phyloP scores from a whole-genome alignment of 2,888 invertebrate species.

The Machimus atricapillus region DNA sequence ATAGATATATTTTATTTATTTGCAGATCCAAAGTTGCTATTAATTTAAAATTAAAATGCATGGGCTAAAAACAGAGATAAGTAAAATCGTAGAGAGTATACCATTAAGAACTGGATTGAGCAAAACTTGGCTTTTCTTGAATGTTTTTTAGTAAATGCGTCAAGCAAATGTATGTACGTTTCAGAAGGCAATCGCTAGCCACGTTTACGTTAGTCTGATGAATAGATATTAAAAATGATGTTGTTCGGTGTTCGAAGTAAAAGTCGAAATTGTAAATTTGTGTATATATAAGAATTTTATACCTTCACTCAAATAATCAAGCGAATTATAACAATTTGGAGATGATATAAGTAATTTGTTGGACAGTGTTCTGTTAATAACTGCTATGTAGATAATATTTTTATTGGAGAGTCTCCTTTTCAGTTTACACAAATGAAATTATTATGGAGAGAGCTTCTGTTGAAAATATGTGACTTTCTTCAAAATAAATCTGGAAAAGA shows the following conservation, averaged over 20 bases:
- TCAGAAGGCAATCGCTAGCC: background rate
- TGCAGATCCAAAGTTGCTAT: background rate
- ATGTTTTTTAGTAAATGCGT: background rate
- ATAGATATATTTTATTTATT: background rate
- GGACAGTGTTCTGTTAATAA: background rate
- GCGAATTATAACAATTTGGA: background rate
- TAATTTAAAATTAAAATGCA: background rate
- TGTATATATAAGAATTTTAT: conserved; percentile 18
- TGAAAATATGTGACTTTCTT: background rate
- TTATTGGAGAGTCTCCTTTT: background rate
- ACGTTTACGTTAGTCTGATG: conserved; percentile 7
- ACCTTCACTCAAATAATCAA: background rate
- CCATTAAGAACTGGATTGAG: background rate
- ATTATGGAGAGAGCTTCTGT: background rate
- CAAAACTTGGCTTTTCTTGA: background rate
- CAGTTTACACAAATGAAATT: conserved; percentile 55
- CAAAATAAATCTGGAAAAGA: background rate
- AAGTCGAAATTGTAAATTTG: conserved; percentile 11
- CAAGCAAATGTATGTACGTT: background rate
- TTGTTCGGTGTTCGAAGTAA: conserved; percentile 5
- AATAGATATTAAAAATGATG: conserved; percentile 23
- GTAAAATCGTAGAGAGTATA: background rate
- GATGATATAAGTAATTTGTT: conserved; percentile 22
- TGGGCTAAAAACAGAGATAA: background rate
- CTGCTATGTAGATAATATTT: conserved; percentile 8